Percentiles rank a stretch among this genome's conserved stretches.
Conservation (phyloP, 2,888 invertebrate species). For the Apotomis capreana region DNA sequence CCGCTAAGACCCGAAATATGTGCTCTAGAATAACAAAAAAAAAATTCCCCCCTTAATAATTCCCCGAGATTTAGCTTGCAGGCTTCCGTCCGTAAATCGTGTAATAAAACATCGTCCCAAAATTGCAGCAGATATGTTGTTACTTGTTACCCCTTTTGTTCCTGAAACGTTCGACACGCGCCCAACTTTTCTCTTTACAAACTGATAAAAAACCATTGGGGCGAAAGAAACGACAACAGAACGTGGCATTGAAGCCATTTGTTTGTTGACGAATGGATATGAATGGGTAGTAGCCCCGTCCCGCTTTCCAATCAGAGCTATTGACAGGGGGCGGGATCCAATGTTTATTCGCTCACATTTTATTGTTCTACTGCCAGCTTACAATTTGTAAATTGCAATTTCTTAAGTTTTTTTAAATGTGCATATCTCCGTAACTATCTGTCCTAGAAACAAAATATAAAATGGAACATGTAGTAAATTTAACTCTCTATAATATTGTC, state of each 20-base stretch:
- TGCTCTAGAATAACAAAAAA: slow-evolving; percentile 8
- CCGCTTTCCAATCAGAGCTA: slow-evolving; percentile 66
- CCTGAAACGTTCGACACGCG: slow-evolving; percentile 17
- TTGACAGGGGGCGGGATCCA: slow-evolving; percentile 62
- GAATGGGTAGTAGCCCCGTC: slow-evolving; percentile 32
- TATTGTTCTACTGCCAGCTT: slow-evolving; percentile 35
- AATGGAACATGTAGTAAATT: no score
- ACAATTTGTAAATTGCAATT: no score
- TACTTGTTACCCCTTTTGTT: slow-evolving; percentile 13
- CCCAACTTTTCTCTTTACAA: slow-evolving; percentile 7
- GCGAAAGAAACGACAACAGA: slow-evolving; percentile 34
- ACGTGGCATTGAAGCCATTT: slow-evolving; percentile 32
- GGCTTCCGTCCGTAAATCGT: slow-evolving; percentile 26
- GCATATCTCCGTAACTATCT: no score
- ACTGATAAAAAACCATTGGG: slow-evolving; percentile 20
- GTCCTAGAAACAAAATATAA: no score
- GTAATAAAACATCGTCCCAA: slow-evolving; percentile 38
- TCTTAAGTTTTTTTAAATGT: no score
- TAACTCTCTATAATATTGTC: no score
- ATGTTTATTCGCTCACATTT: slow-evolving; percentile 54
- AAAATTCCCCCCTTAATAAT: slow-evolving; percentile 24
- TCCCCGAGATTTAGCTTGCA: slow-evolving; percentile 33
- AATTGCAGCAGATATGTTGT: slow-evolving; percentile 29
- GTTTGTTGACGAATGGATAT: slow-evolving; percentile 34
- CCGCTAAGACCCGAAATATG: slow-evolving; percentile 17